Conservation (phyloP, 2,113 vertebrate genomes). For the Talpa occidentalis region DNA sequence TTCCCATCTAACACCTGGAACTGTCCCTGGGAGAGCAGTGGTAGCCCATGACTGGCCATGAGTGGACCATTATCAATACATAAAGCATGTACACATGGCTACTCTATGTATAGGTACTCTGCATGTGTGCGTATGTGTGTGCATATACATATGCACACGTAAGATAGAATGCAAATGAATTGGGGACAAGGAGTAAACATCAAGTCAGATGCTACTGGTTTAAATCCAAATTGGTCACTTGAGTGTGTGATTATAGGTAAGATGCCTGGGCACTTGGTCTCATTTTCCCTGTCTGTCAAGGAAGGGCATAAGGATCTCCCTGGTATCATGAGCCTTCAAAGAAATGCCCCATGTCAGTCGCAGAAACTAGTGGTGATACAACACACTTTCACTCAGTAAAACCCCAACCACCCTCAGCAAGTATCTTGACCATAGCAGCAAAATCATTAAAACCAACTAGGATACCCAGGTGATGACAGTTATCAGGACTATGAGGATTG, state of each 20-base stretch:
- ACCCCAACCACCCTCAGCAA: background rate
- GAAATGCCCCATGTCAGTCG: background rate
- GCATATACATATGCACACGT: too few species aligned
- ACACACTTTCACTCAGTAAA: background rate
- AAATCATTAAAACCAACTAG: background rate
- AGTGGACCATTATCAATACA: background rate
- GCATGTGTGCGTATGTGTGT: background rate
- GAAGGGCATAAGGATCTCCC: background rate
- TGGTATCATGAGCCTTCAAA: background rate
- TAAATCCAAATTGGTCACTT: background rate
- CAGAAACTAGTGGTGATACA: background rate
- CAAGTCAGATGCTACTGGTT: background rate
- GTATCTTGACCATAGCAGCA: background rate
- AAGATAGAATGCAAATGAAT: background rate
- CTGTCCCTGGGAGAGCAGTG: background rate
- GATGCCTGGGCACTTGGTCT: background rate
- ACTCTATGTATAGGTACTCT: background rate
- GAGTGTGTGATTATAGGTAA: background rate
- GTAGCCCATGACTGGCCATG: background rate
- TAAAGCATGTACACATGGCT: background rate
- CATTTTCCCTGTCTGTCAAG: background rate
- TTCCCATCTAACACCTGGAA: background rate
- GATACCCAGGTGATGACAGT: background rate
- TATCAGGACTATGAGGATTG: background rate
- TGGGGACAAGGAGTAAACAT: background rate